These are phyloP conservation scores for Aradophagus sp. DNA, from an alignment of 1,140 invertebrate species.

Conservation along the genomic window DNA sequence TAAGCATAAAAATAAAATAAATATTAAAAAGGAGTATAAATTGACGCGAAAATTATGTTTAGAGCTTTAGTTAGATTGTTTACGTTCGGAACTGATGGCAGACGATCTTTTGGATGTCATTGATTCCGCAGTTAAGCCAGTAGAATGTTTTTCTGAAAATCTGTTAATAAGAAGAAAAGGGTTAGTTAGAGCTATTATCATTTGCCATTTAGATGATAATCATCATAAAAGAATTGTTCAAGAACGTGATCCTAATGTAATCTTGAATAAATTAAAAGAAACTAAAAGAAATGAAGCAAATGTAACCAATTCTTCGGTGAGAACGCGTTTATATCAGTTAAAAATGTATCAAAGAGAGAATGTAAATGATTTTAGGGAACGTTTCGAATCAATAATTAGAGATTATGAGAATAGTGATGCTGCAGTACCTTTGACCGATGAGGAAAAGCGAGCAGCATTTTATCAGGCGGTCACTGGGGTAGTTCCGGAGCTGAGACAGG, in stretches of 20 bases:
- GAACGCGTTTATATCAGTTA: conserved; percentile 39
- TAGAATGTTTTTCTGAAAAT: neutral
- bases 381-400: conserved; percentile 47
- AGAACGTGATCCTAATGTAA: conserved; percentile 40
- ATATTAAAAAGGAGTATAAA: conserved; percentile 3
- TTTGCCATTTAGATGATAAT: conserved; percentile 45
- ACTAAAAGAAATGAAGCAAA: conserved; percentile 43
- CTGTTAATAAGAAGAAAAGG: conserved; percentile 5
- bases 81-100: conserved; percentile 2
- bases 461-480: conserved; percentile 23
- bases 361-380: conserved; percentile 39
- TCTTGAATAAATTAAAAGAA: conserved; percentile 36
- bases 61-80: conserved; percentile 6
- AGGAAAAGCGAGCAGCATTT: conserved; percentile 9
- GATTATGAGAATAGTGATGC: conserved; percentile 20
- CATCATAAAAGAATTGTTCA: conserved; percentile 52
- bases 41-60: neutral
- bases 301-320: conserved; percentile 31
- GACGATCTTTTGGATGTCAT: conserved; percentile 5
- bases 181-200: conserved; percentile 30
- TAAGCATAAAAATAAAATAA: neutral
- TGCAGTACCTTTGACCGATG: conserved; percentile 1
- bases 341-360: conserved; percentile 45
- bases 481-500: conserved; percentile 8
- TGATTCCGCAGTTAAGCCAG: neutral